A percentile compares a stretch with the other conserved stretches of the same genome.
phyloP scores from a whole-genome alignment of 2,888 invertebrate species.

The Toxonevra muliebris region DNA sequence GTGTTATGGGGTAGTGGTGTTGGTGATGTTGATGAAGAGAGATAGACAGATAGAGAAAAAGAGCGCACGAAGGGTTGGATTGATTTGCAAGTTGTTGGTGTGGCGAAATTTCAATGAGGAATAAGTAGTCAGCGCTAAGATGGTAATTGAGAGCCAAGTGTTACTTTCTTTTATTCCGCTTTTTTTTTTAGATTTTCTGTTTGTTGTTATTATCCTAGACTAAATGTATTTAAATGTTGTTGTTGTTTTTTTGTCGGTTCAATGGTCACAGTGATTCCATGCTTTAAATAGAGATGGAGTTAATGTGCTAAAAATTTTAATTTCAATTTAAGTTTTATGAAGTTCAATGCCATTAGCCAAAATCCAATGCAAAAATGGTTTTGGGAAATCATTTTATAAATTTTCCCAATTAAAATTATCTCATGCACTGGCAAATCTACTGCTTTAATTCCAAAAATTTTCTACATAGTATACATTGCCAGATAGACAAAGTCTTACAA shows the following conservation, averaged over 20 bases:
- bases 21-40: too few relatives aligned
- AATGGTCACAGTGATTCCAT: background rate
- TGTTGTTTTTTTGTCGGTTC: background rate
- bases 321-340: too few relatives aligned
- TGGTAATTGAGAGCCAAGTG: constrained; percentile 55
- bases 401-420: too few relatives aligned
- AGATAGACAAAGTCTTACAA: too few relatives aligned
- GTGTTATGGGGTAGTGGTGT: too few relatives aligned
- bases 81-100: background rate
- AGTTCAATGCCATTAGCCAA: too few relatives aligned
- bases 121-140: constrained; percentile 57
- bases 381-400: too few relatives aligned
- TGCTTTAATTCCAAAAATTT: too few relatives aligned
- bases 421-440: too few relatives aligned
- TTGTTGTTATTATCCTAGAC: background rate
- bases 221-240: too few relatives aligned
- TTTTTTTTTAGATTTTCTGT: constrained; percentile 5
- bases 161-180: constrained; percentile 18
- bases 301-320: background rate
- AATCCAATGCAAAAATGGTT: too few relatives aligned
- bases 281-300: background rate
- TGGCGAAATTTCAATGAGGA: constrained; percentile 40
- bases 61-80: constrained; percentile 32
- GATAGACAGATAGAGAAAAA: background rate
- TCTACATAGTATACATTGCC: too few relatives aligned